Conservation (phyloP, 2,113 vertebrate species). For the Melospiza melodia region DNA sequence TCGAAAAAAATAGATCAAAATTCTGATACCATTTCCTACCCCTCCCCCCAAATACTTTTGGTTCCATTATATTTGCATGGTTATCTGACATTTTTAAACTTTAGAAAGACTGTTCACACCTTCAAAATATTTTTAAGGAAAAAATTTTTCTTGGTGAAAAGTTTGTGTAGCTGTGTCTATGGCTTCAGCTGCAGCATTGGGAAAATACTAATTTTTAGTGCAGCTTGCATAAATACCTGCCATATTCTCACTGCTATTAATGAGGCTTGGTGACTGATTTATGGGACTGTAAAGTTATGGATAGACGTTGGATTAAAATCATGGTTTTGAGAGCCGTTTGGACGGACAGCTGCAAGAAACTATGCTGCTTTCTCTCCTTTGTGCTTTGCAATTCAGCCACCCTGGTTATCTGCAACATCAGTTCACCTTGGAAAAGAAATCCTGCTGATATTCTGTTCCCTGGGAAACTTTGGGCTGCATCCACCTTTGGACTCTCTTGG, state of each 20-base stretch:
- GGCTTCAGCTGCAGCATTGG: conserved; percentile 21
- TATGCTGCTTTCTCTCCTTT: neutral
- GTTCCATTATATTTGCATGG: neutral
- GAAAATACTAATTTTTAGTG: conserved; percentile 32
- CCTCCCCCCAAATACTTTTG: rapidly evolving
- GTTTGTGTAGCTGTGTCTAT: neutral
- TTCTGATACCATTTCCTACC: neutral
- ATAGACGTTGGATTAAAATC: neutral
- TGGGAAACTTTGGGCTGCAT: neutral
- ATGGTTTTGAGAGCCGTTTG: conserved; percentile 10
- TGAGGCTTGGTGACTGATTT: neutral
- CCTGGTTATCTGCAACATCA: neutral
- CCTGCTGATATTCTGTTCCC: neutral
- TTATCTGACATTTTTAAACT: neutral
- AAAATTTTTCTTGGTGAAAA: neutral
- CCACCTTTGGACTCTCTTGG: neutral
- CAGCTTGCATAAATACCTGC: conserved; percentile 31
- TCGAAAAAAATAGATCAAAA: neutral
- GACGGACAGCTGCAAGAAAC: conserved; percentile 16
- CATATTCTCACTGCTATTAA: neutral
- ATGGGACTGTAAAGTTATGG: neutral
- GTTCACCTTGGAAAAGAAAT: neutral
- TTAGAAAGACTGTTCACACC: neutral
- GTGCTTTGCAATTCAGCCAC: neutral
- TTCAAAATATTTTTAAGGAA: neutral